Base-by-base conservation (phyloP, 2,113 vertebrate genomes). In the Laterallus jamaicensis region DNA sequence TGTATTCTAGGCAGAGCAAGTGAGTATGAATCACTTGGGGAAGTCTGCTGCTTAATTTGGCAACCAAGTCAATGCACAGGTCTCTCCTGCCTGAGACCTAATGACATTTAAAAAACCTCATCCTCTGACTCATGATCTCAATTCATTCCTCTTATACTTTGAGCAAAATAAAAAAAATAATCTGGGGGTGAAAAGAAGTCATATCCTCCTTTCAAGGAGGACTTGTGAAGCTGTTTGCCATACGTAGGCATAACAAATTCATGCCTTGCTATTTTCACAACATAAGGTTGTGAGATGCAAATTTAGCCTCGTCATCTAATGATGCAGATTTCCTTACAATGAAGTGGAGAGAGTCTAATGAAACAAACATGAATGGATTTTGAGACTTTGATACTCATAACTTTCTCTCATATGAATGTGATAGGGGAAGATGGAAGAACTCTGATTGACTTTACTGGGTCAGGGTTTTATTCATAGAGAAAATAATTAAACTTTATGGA, bases 101-200 rank as follows among this genome's bases (percentile, higher is more conserved):
- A 82, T 39, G 35, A 58, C 39, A n/a, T 54, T 4, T 22, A 73
- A 52, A 79, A 47, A 15, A 15, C 22, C 31, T 83, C 47, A 42
- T 86, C 26, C 13, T 86, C 73, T 75, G 73, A 74, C 35, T 94
- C 80, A 88, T 19, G 56, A 70, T 63, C 25, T 10, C 59, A 31
- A 93, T 86, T 88, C 0, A 1, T 92, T 88, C 37, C 52, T 58
- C 31, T 62, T 82, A 28, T 84, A 91, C 29, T 15, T n/a, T 86
- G 19, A 93, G n/a, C 25, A 91, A 86, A 95, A 71, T 60, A 78
- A 93, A 31, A 22, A 91, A 86, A 95, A 71, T 60, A 78, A 70
- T 20, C 31, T 76, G 42, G 68, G 24, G 15, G 10, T 92, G 40
- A 67, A 88, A 90, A 73, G 31, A 75, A 83, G 37, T 89, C 47